Evolutionary conservation across 37 sponge, comb jelly and placozoan species (phyloP), one percentile per base, ranked within the genome.

Genomic region (Mnemiopsis leidyi): DNA sequence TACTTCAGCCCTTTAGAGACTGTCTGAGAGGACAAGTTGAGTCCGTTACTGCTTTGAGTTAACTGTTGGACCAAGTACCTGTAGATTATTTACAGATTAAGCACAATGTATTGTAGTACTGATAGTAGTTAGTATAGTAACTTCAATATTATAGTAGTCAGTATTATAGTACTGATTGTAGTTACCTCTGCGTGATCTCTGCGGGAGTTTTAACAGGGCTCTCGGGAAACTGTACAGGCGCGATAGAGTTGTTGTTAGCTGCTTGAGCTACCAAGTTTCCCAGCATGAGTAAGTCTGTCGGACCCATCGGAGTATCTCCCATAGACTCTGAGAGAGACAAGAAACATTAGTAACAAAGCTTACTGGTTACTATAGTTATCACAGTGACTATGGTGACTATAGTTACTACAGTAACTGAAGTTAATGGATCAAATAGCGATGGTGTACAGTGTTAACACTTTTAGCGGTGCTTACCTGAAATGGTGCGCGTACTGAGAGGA

Each of bases 1-100:
- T 69, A 69, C 73, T 69, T 69, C 24, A 69, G 73, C 1, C 73
- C 73, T 25, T 69, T 69, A 25, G 73, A 69, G 73, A 69, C 73
- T 1, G 73, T 69, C n/a, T 69, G 73, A 69, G 28, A 28, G n/a
- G 73, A 69, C 24, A 69, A 25, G 73, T 69, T 69, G 23, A 69
- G 3, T 5, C 73, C 73, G 21, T 21, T 28, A 3, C 28, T 28
- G 3, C 28, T 69, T 20, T 69, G 73, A 69, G 73, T 69, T 3
- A 69, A 25, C 29, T 69, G 73, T 20, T 69, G 73, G 28, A 69
- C 73, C 2, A 69, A 25, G n/a, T 69, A 69, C 13, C 61, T 48
- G 61, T n/a, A n/a, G n/a, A n/a, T n/a, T n/a, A n/a, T n/a, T n/a
- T n/a, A n/a, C n/a, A n/a, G n/a, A n/a, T n/a, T n/a, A n/a, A n/a